Evolutionary conservation across 2,113 vertebrate genomes (phyloP).

Genomic region (Himantopus leucocephalus): DNA sequence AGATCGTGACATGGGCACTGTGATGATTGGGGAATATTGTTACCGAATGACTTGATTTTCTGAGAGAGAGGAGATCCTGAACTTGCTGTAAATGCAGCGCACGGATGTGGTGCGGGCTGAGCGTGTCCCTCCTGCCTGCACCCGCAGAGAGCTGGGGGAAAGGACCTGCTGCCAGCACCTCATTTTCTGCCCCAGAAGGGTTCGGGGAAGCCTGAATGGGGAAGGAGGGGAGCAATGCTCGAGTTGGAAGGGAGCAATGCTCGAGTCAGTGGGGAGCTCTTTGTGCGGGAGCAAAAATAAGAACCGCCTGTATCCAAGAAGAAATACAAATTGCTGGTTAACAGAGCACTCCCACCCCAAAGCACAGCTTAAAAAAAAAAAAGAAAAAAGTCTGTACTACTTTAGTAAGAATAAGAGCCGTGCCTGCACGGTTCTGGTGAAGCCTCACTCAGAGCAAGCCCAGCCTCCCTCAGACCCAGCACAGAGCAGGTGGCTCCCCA

Average conservation of each 20-base stretch:
- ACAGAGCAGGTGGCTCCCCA: fast-evolving
- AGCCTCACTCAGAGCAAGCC: neutral
- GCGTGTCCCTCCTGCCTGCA: neutral
- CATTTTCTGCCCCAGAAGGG: neutral
- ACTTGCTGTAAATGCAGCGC: fast-evolving
- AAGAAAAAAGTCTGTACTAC: neutral
- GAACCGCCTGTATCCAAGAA: neutral
- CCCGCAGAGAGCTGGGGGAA: fast-evolving
- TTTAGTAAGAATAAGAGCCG: neutral
- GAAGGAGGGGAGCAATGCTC: neutral
- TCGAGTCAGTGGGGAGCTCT: neutral
- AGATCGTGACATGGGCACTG: neutral
- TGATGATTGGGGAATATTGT: fast-evolving
- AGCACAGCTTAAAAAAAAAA: neutral
- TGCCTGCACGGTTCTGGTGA: fast-evolving
- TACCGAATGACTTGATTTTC: neutral
- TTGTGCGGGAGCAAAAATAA: neutral
- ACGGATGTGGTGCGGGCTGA: neutral
- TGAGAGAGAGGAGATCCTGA: neutral
- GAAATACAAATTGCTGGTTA: neutral
- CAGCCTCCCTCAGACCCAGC: neutral
- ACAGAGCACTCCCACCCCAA: neutral
- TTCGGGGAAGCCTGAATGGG: neutral
- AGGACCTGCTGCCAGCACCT: fast-evolving
- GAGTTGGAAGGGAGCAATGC: neutral